Evolutionary conservation across 2,113 vertebrate genomes (phyloP).

Genomic region (Xyliphius kryptos): DNA sequence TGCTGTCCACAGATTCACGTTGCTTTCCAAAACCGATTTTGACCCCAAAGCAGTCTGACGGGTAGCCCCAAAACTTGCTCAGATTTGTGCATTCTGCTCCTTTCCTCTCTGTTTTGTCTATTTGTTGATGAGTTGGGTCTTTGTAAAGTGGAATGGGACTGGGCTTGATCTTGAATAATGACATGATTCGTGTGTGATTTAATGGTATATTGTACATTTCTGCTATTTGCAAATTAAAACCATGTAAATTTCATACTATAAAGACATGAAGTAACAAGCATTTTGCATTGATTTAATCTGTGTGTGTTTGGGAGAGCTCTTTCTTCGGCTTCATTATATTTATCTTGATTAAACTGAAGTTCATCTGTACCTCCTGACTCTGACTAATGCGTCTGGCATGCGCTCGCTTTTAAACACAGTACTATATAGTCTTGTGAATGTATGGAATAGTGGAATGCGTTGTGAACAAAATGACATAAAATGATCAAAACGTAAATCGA

Average conservation of each 20-base stretch:
- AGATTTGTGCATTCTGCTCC: too few relatives aligned
- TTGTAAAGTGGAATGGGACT: too few relatives aligned
- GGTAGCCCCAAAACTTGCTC: too few relatives aligned
- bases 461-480: too few relatives aligned
- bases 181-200: conserved; percentile 50
- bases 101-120: too few relatives aligned
- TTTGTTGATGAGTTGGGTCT: too few relatives aligned
- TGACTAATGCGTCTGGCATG: conserved; percentile 17
- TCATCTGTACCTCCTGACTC: conserved; percentile 53
- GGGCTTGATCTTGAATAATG: conserved; percentile 21
- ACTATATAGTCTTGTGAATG: too few relatives aligned
- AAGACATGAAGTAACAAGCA: conserved; percentile 40
- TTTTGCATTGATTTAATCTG: conserved; percentile 77
- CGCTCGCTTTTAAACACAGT: not conserved
- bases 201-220: conserved; percentile 52
- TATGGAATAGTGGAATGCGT: too few relatives aligned
- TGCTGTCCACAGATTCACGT: too few relatives aligned
- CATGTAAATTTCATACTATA: conserved; percentile 41
- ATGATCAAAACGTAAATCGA: too few relatives aligned
- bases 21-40: too few relatives aligned
- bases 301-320: conserved; percentile 66
- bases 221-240: conserved; percentile 38
- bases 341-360: conserved; percentile 87
- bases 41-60: too few relatives aligned
- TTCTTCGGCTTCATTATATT: conserved; percentile 74